These are phyloP conservation scores for Lates calcarifer DNA, from an alignment of 2,113 vertebrate genomes.

Conservation along the genomic window DNA sequence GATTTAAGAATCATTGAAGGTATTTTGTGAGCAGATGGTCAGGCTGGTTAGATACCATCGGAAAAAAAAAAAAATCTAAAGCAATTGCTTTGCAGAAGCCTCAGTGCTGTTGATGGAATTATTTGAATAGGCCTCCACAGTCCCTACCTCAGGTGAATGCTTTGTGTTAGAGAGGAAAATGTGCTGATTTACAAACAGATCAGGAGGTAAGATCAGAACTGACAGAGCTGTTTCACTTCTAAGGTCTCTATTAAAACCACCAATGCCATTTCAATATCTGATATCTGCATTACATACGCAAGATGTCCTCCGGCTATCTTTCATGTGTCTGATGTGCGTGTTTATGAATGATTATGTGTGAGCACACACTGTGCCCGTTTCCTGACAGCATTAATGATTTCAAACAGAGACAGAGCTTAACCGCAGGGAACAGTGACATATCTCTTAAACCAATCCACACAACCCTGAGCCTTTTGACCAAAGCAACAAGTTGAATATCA, in stretches of 20 bases:
- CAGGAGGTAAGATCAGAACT: not conserved
- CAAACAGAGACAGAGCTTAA: conserved; percentile 24
- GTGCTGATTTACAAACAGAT: conserved; percentile 43
- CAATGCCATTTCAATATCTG: conserved; percentile 14
- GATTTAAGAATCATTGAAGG: conserved; percentile 10
- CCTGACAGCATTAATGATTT: conserved; percentile 32
- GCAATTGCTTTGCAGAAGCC: conserved; percentile 6
- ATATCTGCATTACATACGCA: not conserved
- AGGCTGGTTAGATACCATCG: not conserved
- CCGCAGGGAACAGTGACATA: conserved; percentile 37
- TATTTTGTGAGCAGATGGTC: conserved; percentile 39
- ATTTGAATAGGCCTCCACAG: not conserved
- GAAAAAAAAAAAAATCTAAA: too few relatives aligned
- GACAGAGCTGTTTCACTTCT: not conserved
- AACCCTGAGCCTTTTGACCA: conserved; percentile 31
- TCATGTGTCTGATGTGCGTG: conserved; percentile 19
- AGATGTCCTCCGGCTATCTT: conserved; percentile 23
- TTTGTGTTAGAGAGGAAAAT: conserved; percentile 4
- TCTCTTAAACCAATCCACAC: conserved; percentile 45
- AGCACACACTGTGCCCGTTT: conserved; percentile 43
- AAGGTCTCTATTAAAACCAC: not conserved
- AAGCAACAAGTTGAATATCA: conserved; percentile 58
- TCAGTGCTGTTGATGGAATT: conserved; percentile 8
- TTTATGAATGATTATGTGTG: conserved; percentile 41
- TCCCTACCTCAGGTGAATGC: conserved; percentile 5